Conservation (phyloP, 2,113 vertebrate species). For the Andinoacara biseriatus region DNA sequence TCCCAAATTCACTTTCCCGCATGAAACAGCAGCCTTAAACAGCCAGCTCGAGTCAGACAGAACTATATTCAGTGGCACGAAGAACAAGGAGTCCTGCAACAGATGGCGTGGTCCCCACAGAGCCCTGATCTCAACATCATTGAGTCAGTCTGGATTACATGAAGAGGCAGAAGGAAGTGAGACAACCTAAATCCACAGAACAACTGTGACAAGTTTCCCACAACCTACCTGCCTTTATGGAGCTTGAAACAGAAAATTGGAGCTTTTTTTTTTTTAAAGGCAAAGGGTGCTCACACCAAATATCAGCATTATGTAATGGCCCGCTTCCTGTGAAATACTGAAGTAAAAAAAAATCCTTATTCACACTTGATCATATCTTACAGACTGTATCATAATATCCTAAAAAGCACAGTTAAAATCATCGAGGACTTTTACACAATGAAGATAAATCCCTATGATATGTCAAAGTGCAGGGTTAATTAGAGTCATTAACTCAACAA, state of each 20-base stretch:
- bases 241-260: not conserved
- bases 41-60: not conserved
- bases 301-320: not conserved
- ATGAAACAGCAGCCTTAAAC: not conserved
- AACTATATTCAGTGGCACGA: not conserved
- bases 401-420: not conserved
- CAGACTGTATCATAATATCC: not conserved
- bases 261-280: not conserved
- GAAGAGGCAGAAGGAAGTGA: not conserved
- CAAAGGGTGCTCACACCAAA: not conserved
- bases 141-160: constrained; percentile 1
- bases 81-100: constrained; percentile 13
- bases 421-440: not conserved
- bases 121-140: constrained; percentile 1
- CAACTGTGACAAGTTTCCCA: not conserved
- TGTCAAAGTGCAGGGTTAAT: not conserved
- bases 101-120: not conserved
- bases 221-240: not conserved
- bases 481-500: not conserved
- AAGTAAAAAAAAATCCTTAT: not conserved
- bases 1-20: not conserved
- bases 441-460: no score
- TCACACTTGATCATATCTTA: not conserved
- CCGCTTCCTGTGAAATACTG: not conserved
- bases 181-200: not conserved